Percentiles rank a stretch among this genome's conserved stretches.
These are phyloP conservation scores for Oryzias dopingdopingensis DNA, from an alignment of 2,797 vertebrate genomes.

Conservation along the genomic window DNA sequence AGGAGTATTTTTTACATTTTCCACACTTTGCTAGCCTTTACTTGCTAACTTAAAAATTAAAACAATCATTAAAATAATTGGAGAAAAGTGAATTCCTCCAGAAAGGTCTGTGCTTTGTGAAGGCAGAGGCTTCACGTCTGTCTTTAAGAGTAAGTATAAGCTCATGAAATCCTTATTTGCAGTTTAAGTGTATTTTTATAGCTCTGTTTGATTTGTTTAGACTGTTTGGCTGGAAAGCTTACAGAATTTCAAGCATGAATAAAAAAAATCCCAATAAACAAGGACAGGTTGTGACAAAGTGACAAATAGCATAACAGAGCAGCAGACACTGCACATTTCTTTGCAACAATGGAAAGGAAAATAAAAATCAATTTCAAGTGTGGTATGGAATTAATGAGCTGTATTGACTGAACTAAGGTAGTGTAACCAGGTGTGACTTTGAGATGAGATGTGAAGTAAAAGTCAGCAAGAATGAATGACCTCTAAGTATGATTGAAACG, in stretches of 20 bases:
- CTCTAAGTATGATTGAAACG: neutral
- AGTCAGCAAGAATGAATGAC: conserved; percentile 11
- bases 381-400: conserved; percentile 50
- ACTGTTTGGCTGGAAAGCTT: neutral
- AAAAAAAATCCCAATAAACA: conserved; percentile 36
- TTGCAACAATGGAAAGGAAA: conserved; percentile 29
- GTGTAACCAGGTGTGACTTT: too few species aligned
- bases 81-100: too few species aligned
- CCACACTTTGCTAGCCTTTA: too few species aligned
- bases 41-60: too few species aligned
- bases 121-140: too few species aligned
- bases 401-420: conserved; percentile 40
- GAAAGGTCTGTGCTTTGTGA: too few species aligned
- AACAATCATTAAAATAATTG: too few species aligned
- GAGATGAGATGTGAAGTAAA: neutral
- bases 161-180: neutral
- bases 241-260: conserved; percentile 20
- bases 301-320: conserved; percentile 56
- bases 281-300: conserved; percentile 44
- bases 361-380: conserved; percentile 57
- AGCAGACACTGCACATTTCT: conserved; percentile 47
- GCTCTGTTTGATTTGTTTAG: conserved; percentile 6
- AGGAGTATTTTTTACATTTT: too few species aligned
- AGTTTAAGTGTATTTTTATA: neutral
- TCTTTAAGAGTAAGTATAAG: neutral